A percentile compares a stretch with the other conserved stretches of the same genome.
Conservation (phyloP, 2,797 vertebrate genomes). For the Anableps anableps region DNA sequence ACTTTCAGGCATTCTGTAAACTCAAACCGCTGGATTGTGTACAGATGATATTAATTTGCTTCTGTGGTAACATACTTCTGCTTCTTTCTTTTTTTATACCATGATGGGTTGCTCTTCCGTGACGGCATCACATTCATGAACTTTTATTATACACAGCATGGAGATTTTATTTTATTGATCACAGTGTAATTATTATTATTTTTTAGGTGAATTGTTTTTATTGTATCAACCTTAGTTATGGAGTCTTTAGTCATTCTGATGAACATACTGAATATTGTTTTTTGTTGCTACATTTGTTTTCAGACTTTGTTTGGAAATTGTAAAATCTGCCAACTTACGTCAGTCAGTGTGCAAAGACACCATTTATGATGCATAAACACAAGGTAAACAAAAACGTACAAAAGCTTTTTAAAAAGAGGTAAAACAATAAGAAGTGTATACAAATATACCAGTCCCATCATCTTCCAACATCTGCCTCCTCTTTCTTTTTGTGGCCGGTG, state of each 20-base stretch:
- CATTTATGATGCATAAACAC: neutral
- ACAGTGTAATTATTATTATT: neutral
- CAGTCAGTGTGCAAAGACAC: neutral
- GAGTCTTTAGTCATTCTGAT: neutral
- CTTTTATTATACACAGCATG: no score
- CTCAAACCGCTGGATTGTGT: constrained; percentile 45
- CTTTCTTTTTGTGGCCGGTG: constrained; percentile 1
- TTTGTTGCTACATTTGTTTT: neutral
- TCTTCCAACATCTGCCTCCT: neutral
- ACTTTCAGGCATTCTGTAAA: constrained; percentile 44
- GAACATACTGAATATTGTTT: neutral
- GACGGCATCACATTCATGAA: neutral
- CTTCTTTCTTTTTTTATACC: constrained; percentile 1
- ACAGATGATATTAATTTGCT: constrained; percentile 55
- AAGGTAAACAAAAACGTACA: neutral
- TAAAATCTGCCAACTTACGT: neutral
- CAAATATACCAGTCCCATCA: constrained; percentile 3
- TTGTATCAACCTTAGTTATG: neutral
- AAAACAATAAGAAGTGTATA: neutral
- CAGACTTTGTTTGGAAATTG: neutral
- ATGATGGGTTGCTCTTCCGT: neutral
- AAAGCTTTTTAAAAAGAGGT: neutral
- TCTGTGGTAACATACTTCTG: constrained; percentile 23
- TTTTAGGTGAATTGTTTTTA: neutral
- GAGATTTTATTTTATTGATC: no score